Evolutionary conservation across 2,888 invertebrate species (phyloP), one percentile per base, ranked within the genome.

Genomic region (Cerceris ruficornis): DNA sequence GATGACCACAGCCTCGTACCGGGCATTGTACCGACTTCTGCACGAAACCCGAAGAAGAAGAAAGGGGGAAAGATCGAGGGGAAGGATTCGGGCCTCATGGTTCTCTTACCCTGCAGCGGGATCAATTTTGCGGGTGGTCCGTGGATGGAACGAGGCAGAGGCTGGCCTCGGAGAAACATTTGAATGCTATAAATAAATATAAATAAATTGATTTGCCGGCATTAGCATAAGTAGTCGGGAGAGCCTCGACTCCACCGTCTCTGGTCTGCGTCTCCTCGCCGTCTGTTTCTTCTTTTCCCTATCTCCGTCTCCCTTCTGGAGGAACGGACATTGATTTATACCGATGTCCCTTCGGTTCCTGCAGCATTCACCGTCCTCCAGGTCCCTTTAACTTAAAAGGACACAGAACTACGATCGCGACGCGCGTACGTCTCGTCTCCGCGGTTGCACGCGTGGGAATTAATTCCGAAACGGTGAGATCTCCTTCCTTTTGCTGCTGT

Each of bases 161-260:
- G 64, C 67, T 66, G 71, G 78, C 72, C 78, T 80, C 76, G 80
- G 72, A 79, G 81, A 86, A 88, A 88, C 89, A 89, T 89, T 89
- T 88, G 85, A 88, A 89, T 88, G 86, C 88, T 88, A 88, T 89
- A 89, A 89, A 89, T 89, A 89, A 88, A 89, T 89, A 89, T 89
- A 89, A 89, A 88, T 89, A 88, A 89, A 89, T 89, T 89, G 88
- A 88, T 89, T 89, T 88, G 87, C 84, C 77, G 85, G 77, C 86
- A 89, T 89, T 89, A 89, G 88, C 89, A 89, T 89, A 89, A 89
- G 87, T 89, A 88, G 85, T 81, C 72, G 76, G 75, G 75, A 71
- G 75, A 73, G 67, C 28, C 71, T 71, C 61, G 80, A 73, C 77
- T 79, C 64, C 67, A 61, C 74, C 76, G 82, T 81, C 77, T 62